These are phyloP conservation scores for Drosophila dunni DNA, from an alignment of 1,140 invertebrate species.

Conservation along the genomic window DNA sequence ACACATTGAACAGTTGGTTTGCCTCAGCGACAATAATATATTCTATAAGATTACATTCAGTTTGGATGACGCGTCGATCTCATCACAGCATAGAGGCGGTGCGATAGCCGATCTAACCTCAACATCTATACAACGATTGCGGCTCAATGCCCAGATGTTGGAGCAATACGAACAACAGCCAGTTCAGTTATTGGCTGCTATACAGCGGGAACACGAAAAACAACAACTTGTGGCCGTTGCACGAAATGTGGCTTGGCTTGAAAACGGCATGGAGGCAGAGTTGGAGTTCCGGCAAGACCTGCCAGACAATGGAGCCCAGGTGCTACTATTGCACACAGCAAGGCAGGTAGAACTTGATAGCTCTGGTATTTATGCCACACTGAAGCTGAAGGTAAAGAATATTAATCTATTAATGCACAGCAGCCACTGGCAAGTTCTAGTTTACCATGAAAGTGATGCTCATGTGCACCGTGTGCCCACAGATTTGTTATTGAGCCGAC, in stretches of 20 bases:
- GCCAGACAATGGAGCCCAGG: slow-evolving; percentile 29
- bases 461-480: slow-evolving; percentile 49
- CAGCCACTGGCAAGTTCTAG: slow-evolving; percentile 56
- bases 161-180: slow-evolving; percentile 48
- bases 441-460: slow-evolving; percentile 31
- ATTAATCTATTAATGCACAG: slow-evolving; percentile 23
- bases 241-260: slow-evolving; percentile 19
- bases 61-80: neutral
- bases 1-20: slow-evolving; percentile 63
- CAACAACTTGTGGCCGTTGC: slow-evolving; percentile 66
- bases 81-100: neutral
- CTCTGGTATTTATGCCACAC: slow-evolving; percentile 39
- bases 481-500: slow-evolving; percentile 40
- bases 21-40: slow-evolving; percentile 77
- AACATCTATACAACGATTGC: slow-evolving; percentile 37
- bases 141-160: slow-evolving; percentile 39
- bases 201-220: slow-evolving; percentile 62
- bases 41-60: slow-evolving; percentile 71
- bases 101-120: slow-evolving; percentile 45
- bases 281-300: slow-evolving; percentile 48
- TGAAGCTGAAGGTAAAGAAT: slow-evolving; percentile 33
- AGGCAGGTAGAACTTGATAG: neutral
- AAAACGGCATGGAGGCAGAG: slow-evolving; percentile 10
- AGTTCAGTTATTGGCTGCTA: slow-evolving; percentile 28
- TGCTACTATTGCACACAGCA: slow-evolving; percentile 30